Percentiles rank a stretch among this genome's conserved stretches.
phyloP scores from a whole-genome alignment of 2,888 invertebrate genomes.

The Teleogryllus oceanicus region DNA sequence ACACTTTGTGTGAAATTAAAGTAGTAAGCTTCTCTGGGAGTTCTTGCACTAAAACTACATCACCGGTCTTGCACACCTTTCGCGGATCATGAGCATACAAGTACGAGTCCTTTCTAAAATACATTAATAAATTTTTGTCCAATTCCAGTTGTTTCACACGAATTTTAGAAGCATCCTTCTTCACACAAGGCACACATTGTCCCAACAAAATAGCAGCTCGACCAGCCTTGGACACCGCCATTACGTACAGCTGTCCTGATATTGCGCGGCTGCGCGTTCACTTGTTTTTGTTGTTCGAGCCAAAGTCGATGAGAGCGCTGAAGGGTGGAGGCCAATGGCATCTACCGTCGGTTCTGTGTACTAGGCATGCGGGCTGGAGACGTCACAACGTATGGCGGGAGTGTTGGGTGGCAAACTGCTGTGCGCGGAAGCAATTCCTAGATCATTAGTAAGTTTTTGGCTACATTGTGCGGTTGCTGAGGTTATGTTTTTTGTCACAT shows the following conservation, averaged over 20 bases:
- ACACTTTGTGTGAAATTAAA: slow-evolving; percentile 73
- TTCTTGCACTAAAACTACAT: slow-evolving; percentile 73
- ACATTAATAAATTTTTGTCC: slow-evolving; percentile 75
- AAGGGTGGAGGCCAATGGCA: too few species aligned
- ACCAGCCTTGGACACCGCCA: slow-evolving; percentile 12
- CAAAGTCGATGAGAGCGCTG: too few species aligned
- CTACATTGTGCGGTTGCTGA: too few species aligned
- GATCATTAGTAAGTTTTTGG: too few species aligned
- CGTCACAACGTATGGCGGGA: too few species aligned
- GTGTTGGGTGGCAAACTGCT: too few species aligned
- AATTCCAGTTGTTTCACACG: slow-evolving; percentile 69
- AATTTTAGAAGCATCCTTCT: slow-evolving; percentile 75
- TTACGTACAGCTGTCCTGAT: background rate
- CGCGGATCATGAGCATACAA: slow-evolving; percentile 76
- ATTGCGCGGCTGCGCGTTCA: too few species aligned
- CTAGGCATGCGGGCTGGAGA: too few species aligned
- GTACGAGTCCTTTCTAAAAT: slow-evolving; percentile 69
- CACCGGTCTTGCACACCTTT: slow-evolving; percentile 74
- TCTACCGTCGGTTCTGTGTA: too few species aligned
- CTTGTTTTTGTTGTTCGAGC: too few species aligned
- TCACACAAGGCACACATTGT: slow-evolving; percentile 73
- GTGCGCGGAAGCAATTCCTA: too few species aligned
- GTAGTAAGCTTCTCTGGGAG: slow-evolving; percentile 69
- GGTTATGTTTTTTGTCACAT: too few species aligned
- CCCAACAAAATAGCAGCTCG: slow-evolving; percentile 60